Base-by-base conservation (phyloP, 2,888 invertebrate species). In the Ellobium chinense region DNA sequence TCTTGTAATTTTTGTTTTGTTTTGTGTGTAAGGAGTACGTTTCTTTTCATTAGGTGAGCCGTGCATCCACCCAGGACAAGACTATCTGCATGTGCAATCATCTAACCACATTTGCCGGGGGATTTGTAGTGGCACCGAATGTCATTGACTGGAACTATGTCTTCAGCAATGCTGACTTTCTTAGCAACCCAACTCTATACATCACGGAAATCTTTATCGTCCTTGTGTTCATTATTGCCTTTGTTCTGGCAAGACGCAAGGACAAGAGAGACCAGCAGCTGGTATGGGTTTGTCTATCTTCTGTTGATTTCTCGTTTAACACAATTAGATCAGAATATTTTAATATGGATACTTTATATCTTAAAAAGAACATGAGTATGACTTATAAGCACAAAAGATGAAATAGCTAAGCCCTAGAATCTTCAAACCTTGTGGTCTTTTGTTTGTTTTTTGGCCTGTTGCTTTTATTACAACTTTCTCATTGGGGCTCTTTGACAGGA, bases 91-190 rank as follows among this genome's bases (percentile, higher is more conserved):
- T 83, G 24, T 89, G 90, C 81, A 88, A 80, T 78, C 94, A 94
- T 83, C 85, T 94, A 86, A 93, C 94, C 7, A 88, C 92, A 37
- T 94, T 94, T 85, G 92, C 92, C 5, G 91, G 92, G 2, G 94
- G 93, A n/a, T 93, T 93, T 86, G 91, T 92, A 9, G 92, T 94
- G 1, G 89, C 91, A 27, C 94, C 94, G 1, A 94, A 94, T 87
- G 89, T 91, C 21, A 93, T 94, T 18, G 93, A 94, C 89, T 94
- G 93, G 88, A 89, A 91, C 82, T 94, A 92, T 84, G 93, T 94
- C 7, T 93, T 94, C 81, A 89, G 91, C 39, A 92, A 94, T 86
- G 88, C 91, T 29, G 92, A 91, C 78, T 94, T 94, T 87, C 83
- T 86, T 56, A 91, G 92, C 83, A 94, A 94, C 85, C 91, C 93